These are phyloP conservation scores for Chrysopa pallens DNA, from an alignment of 1,140 invertebrate genomes.

Conservation along the genomic window DNA sequence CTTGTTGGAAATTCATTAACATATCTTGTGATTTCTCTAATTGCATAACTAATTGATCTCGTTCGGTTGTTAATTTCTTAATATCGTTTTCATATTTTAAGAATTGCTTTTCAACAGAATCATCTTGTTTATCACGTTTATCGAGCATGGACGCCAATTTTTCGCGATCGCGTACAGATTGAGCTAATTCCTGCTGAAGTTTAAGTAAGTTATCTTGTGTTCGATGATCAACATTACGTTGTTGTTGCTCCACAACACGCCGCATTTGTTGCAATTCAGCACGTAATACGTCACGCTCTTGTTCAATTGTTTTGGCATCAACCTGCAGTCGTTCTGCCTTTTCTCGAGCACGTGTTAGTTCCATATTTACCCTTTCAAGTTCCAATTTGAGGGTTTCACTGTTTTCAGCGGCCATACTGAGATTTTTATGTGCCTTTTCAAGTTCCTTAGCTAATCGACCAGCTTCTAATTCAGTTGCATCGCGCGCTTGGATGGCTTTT, in stretches of 20 bases:
- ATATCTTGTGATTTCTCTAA: constrained; percentile 85
- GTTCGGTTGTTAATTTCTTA: constrained; percentile 65
- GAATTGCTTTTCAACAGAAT: constrained; percentile 65
- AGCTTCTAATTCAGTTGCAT: constrained; percentile 68
- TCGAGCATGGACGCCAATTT: constrained; percentile 52
- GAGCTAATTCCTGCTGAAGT: constrained; percentile 48
- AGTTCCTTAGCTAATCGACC: constrained; percentile 69
- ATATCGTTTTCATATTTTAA: constrained; percentile 67
- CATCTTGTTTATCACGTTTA: constrained; percentile 55
- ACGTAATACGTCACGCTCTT: constrained; percentile 49
- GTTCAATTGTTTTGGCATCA: constrained; percentile 41
- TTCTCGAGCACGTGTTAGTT: constrained; percentile 60
- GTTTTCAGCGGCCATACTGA: constrained; percentile 62
- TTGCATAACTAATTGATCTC: constrained; percentile 74
- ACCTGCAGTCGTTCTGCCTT: constrained; percentile 47
- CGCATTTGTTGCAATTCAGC: constrained; percentile 46
- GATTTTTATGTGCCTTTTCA: constrained; percentile 65
- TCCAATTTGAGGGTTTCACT: constrained; percentile 63
- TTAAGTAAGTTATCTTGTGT: constrained; percentile 44
- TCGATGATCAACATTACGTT: constrained; percentile 35
- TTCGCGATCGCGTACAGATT: constrained; percentile 49
- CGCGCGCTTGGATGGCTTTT: constrained; percentile 58
- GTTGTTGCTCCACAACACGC: constrained; percentile 44
- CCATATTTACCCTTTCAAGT: constrained; percentile 61
- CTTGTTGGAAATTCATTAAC: constrained; percentile 80